A percentile compares a stretch with the other conserved stretches of the same genome.
Evolutionary conservation across 1,140 invertebrate genomes (phyloP).

Genomic region (Diorhabda sublineata): DNA sequence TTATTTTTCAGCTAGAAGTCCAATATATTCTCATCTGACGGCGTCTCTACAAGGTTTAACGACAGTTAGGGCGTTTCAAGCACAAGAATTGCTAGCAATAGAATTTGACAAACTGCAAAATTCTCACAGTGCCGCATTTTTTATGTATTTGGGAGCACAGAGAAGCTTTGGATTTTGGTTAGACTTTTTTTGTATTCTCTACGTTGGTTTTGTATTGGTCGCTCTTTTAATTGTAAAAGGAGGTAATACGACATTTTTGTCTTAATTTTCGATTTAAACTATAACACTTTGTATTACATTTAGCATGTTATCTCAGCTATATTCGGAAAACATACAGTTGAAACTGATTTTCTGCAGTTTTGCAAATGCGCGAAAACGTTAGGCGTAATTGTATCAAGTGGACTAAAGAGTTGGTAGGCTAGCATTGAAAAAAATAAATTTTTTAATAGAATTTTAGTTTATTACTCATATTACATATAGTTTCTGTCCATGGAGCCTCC

Average conservation of each 20-base stretch:
- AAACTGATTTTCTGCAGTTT: too few species aligned
- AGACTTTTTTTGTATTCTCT: conserved; percentile 67
- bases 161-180: conserved; percentile 57
- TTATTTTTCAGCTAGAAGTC: conserved; percentile 60
- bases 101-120: conserved; percentile 62
- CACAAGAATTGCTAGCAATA: conserved; percentile 63
- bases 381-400: too few species aligned
- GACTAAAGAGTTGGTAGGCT: too few species aligned
- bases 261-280: too few species aligned
- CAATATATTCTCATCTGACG: conserved; percentile 79
- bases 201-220: conserved; percentile 54
- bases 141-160: conserved; percentile 63
- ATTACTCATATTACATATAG: too few species aligned
- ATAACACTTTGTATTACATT: too few species aligned
- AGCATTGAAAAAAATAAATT: too few species aligned
- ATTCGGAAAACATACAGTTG: too few species aligned
- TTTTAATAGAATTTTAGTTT: too few species aligned
- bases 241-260: conserved; percentile 34
- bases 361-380: too few species aligned
- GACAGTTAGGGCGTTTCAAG: conserved; percentile 72
- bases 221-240: conserved; percentile 52
- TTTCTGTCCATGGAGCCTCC: too few species aligned
- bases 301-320: too few species aligned
- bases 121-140: conserved; percentile 61
- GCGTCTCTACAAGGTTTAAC: conserved; percentile 73